phyloP scores from a whole-genome alignment of 1,140 invertebrate genomes.

The Caenorhabditis latens region DNA sequence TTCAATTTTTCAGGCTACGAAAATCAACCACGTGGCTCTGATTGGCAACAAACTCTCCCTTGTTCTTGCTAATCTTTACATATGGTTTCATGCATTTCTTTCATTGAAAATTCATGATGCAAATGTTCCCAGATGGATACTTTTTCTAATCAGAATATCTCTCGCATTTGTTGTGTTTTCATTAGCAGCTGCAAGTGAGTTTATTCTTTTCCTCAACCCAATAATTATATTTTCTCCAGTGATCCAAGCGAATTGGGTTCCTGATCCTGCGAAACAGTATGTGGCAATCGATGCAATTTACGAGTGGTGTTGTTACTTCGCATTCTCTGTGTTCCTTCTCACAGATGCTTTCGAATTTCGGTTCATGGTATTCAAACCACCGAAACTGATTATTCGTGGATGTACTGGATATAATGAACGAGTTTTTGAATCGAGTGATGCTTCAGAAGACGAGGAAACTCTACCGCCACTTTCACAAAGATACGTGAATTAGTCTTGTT shows the following conservation, averaged over 20 bases:
- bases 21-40: conserved; percentile 44
- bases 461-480: conserved; percentile 21
- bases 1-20: conserved; percentile 5
- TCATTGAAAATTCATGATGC: conserved; percentile 31
- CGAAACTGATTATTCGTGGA: conserved; percentile 35
- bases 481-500: conserved; percentile 3
- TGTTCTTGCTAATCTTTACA: conserved; percentile 1
- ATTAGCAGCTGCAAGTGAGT: conserved; percentile 28
- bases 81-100: conserved; percentile 30
- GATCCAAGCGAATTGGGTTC: conserved; percentile 42
- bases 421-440: conserved; percentile 36
- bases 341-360: conserved; percentile 43
- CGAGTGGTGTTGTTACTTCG: conserved; percentile 49
- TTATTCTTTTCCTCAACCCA: too few species aligned
- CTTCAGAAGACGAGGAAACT: conserved; percentile 17
- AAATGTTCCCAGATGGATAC: conserved; percentile 38
- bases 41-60: conserved; percentile 10
- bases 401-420: conserved; percentile 31
- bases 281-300: conserved; percentile 37
- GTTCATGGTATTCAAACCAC: conserved; percentile 27
- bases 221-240: background rate
- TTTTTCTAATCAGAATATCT: conserved; percentile 12
- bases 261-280: conserved; percentile 20
- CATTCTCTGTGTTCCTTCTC: conserved; percentile 24
- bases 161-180: conserved; percentile 26